Evolutionary conservation across 2,888 invertebrate species (phyloP).

Genomic region (Ectemnius continuus): DNA sequence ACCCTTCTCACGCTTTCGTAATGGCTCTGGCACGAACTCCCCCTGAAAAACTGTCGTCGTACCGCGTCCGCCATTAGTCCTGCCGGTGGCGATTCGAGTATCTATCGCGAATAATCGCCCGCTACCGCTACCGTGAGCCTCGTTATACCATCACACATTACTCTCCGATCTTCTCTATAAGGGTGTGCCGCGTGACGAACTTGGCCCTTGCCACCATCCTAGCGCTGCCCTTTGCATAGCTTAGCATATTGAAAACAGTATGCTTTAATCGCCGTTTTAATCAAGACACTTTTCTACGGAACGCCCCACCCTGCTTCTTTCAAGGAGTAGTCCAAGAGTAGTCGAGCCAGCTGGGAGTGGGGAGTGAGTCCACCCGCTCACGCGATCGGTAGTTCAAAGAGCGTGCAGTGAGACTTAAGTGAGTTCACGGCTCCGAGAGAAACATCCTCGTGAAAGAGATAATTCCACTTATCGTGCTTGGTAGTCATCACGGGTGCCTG

Average conservation of each 20-base stretch:
- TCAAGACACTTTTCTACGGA: not conserved
- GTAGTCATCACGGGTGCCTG: no score
- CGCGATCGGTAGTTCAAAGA: slow-evolving; percentile 13
- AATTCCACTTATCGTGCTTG: slow-evolving; percentile 29
- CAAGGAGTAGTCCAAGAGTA: no score
- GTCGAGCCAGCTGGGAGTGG: no score
- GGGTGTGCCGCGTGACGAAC: not conserved
- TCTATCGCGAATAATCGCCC: slow-evolving; percentile 46
- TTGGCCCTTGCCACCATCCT: not conserved
- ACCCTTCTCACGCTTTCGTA: slow-evolving; percentile 65
- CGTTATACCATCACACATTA: not conserved
- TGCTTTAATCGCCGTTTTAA: slow-evolving; percentile 12
- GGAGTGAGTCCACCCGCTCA: slow-evolving; percentile 5
- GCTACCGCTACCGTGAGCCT: not conserved
- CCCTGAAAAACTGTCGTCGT: slow-evolving; percentile 49
- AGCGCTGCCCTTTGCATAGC: not conserved
- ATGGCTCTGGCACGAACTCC: slow-evolving; percentile 62
- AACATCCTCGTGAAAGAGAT: slow-evolving; percentile 9
- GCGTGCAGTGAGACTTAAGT: slow-evolving; percentile 8
- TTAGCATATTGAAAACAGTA: slow-evolving; percentile 8
- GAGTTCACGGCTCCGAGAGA: slow-evolving; percentile 7
- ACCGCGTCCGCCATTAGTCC: slow-evolving; percentile 62
- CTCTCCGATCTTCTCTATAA: not conserved
- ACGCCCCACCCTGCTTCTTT: no score
- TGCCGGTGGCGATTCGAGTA: slow-evolving; percentile 42